Evolutionary conservation across 2,888 invertebrate genomes (phyloP), one percentile per base, ranked within the genome.

Genomic region (Furcula furcula): DNA sequence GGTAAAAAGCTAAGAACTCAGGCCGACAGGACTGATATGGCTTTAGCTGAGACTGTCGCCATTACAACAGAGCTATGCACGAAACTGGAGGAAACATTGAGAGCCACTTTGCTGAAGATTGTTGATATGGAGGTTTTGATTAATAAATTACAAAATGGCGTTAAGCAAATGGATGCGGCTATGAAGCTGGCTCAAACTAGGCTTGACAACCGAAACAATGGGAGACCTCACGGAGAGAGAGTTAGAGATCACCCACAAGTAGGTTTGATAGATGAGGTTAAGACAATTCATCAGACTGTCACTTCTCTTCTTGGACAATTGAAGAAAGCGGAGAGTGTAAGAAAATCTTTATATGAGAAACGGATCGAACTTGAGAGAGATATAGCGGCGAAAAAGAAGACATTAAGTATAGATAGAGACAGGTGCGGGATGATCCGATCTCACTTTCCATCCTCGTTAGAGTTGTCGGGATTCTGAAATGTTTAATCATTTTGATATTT

Each of bases 141-240:
- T 37, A 91, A 90, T 3, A 90, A 92, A 50, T 77, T 97, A 25
- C 91, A 93, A 49, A 84, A 87, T 27, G 92, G 94, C 0, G 89
- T 96, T 4, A 88, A 92, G 36, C 92, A 93, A 63, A 92, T 96
- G 77, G 96, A 97, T 67, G 90, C 92, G 10, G 93, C 95, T 3
- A 92, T 96, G 92, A 97, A 97, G 75, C 92, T 95, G 23, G 95
- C 95, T 0, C 97, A 97, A 75, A 96, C 97, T 0, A 91, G 97
- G 40, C 89, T 97, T 36, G 93, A 95, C 63, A 94, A 94, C 68
- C 90, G 97, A 45, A 90, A 92, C 30, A 85, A 82, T 38, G 89
- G 89, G 68, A 90, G 97, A 20, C 94, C 94, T 1, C 93, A 95
- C 41, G 94, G 94, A 1, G 97, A 97, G 73, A 93, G 93, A 63